Percentiles rank a stretch among this genome's conserved stretches.
Conservation (phyloP, 2,797 vertebrate species). For the Pantherophis vulpinus region DNA sequence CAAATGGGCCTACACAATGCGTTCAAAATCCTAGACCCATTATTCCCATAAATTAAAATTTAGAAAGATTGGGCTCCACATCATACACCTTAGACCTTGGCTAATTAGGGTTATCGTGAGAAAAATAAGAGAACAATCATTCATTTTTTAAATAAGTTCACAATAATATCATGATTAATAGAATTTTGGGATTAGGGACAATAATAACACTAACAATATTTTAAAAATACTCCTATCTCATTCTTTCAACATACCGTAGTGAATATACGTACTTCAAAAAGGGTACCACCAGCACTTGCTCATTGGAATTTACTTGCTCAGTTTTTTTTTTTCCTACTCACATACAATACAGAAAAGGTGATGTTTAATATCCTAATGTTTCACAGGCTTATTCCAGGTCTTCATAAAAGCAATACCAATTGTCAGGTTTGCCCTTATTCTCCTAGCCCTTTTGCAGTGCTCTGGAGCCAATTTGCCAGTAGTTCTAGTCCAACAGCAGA, state of each 20-base stretch:
- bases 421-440: background rate
- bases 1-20: too few relatives aligned
- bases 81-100: background rate
- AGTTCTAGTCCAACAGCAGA: conserved; percentile 19
- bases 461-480: conserved; percentile 12
- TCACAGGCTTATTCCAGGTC: background rate
- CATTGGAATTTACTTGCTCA: background rate
- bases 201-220: background rate
- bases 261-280: conserved; percentile 27
- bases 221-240: background rate
- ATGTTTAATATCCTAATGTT: background rate
- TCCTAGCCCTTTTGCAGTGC: background rate
- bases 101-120: background rate
- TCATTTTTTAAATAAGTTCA: background rate
- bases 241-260: background rate
- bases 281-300: background rate
- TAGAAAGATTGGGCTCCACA: background rate
- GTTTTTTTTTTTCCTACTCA: background rate
- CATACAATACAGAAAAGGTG: background rate
- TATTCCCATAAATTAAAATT: too few relatives aligned
- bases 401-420: conserved; percentile 1
- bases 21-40: too few relatives aligned
- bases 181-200: background rate
- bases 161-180: background rate
- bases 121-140: background rate